A percentile compares a stretch with the other conserved stretches of the same genome.
Conservation (phyloP, 2,113 vertebrate genomes). For the Labrus mixtus region DNA sequence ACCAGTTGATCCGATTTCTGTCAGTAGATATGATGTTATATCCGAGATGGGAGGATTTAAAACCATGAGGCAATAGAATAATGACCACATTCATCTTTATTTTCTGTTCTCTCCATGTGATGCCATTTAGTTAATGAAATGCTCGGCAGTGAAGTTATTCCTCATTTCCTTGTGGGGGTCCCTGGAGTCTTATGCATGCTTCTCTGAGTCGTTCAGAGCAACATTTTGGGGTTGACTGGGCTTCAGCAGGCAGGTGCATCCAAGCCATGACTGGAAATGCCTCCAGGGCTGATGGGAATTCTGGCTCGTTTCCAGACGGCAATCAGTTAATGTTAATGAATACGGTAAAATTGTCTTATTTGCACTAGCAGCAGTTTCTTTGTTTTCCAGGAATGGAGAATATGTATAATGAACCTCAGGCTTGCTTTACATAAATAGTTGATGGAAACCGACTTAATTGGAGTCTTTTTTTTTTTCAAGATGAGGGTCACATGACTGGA, state of each 20-base stretch:
- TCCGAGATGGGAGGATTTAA: background rate
- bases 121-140: slow-evolving; percentile 45
- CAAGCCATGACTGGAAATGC: slow-evolving; percentile 40
- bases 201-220: slow-evolving; percentile 21
- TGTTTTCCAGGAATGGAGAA: slow-evolving; percentile 54
- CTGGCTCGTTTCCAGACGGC: slow-evolving; percentile 58
- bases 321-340: slow-evolving; percentile 68
- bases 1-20: background rate
- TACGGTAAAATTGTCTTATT: slow-evolving; percentile 42
- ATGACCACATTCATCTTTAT: slow-evolving; percentile 7
- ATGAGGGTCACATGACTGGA: slow-evolving; percentile 27
- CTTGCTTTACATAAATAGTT: slow-evolving; percentile 53
- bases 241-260: slow-evolving; percentile 44
- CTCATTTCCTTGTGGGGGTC: slow-evolving; percentile 7
- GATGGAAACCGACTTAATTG: slow-evolving; percentile 36
- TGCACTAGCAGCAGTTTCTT: slow-evolving; percentile 28
- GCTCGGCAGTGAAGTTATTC: background rate
- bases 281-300: slow-evolving; percentile 58
- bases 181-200: background rate
- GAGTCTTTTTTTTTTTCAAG: background rate
- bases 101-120: slow-evolving; percentile 7
- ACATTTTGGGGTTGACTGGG: slow-evolving; percentile 40
- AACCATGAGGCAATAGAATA: background rate
- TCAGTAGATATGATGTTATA: background rate
- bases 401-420: slow-evolving; percentile 17